These are phyloP conservation scores for Tribolium castaneum DNA, from an alignment of 1,140 invertebrate species.

Conservation along the genomic window DNA sequence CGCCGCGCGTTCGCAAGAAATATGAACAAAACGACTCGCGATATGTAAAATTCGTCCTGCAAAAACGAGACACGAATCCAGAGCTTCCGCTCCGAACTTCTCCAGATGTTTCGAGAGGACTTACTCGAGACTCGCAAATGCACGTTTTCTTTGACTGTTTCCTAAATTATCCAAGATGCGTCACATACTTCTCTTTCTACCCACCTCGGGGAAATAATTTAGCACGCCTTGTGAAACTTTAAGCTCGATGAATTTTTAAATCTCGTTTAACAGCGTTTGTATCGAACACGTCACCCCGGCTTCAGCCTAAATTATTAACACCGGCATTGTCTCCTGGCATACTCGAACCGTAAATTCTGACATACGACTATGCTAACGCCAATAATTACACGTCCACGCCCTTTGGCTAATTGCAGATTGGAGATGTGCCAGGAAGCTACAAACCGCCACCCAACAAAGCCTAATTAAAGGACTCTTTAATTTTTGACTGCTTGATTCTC, in stretches of 20 bases:
- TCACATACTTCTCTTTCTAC: slow-evolving; percentile 30
- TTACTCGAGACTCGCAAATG: slow-evolving; percentile 8
- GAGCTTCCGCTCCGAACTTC: slow-evolving; percentile 9
- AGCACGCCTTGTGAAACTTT: slow-evolving; percentile 28
- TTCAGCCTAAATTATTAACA: slow-evolving; percentile 24
- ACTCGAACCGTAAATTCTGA: slow-evolving; percentile 8
- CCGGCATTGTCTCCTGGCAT: slow-evolving; percentile 1
- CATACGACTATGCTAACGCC: not conserved
- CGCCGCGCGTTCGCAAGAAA: slow-evolving; percentile 4
- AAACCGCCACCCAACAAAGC: no score
- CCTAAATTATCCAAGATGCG: slow-evolving; percentile 35
- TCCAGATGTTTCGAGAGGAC: slow-evolving; percentile 30
- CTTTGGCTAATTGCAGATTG: slow-evolving; percentile 17
- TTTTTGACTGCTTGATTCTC: not conserved
- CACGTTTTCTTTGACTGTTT: slow-evolving; percentile 35
- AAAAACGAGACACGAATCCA: slow-evolving; percentile 12
- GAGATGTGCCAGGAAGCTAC: not conserved
- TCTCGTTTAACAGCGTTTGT: slow-evolving; percentile 33
- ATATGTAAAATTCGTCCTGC: slow-evolving; percentile 26
- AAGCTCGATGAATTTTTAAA: slow-evolving; percentile 34
- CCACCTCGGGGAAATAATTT: slow-evolving; percentile 30
- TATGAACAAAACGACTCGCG: slow-evolving; percentile 18
- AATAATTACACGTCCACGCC: slow-evolving; percentile 17
- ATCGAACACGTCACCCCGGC: slow-evolving; percentile 27
- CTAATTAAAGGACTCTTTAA: no score